Evolutionary conservation across 2,113 vertebrate genomes (phyloP), one percentile per base, ranked within the genome.

Genomic region (Perccottus glenii): DNA sequence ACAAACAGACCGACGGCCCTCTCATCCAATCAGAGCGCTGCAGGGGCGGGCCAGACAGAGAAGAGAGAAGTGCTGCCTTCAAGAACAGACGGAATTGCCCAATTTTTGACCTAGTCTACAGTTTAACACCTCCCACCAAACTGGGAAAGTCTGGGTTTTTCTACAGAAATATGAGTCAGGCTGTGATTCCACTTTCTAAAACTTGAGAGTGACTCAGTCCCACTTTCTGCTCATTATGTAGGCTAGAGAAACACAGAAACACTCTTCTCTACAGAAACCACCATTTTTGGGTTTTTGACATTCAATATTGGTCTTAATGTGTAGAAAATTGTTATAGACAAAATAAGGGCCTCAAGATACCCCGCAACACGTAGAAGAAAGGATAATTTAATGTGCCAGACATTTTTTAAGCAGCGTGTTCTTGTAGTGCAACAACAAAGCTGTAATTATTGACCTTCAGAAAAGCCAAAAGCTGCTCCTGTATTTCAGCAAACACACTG

Each of bases 21-120:
- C 10, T 1, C 27, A 55, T 58, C 88, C 85, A 90, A 90, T 86
- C 85, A 85, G 35, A 83, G 35, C 8, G 55, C 86, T 61, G 6
- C 5, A 6, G 14, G 9, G 70, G 79, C 46, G 70, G 60, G 64
- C 15, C 67, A 72, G 73, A 47, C 61, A 53, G 46, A 6, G 78
- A 52, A 66, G 9, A 55, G 44, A 64, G 52, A 16, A 0, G 35
- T 59, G 85, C 16, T 88, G 72, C 84, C 27, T 86, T 87, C 82
- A 87, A 6, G 75, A 58, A 36, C 58, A 0, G 10, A 40, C 40
- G 32, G 69, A 84, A 73, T 71, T 60, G 46, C 32, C 42, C 56
- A 10, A 0, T 59, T 9, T 53, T 45, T 65, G 42, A 57, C 19
- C 51, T 60, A 6, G 51, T 42, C 7, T 33, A 32, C 52, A 36